These are phyloP conservation scores for Sebastes minor DNA, from an alignment of 2,797 vertebrate genomes.

Conservation along the genomic window DNA sequence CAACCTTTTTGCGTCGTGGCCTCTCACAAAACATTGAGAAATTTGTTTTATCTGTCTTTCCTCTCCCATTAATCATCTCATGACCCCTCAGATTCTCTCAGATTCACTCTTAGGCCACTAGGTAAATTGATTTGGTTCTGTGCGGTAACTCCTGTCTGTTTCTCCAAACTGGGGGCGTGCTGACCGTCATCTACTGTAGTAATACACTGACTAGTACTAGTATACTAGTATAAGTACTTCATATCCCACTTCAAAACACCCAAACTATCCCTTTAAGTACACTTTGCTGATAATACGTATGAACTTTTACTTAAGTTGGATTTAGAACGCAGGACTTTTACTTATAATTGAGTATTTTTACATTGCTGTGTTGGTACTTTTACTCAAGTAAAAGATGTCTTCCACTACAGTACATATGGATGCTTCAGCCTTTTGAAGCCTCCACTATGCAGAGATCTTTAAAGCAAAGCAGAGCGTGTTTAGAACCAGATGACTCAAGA, in stretches of 20 bases:
- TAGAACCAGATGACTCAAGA: neutral
- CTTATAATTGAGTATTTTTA: neutral
- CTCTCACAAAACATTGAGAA: neutral
- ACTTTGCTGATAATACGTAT: neutral
- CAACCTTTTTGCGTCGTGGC: rapidly evolving
- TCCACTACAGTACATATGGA: neutral
- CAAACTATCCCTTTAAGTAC: neutral
- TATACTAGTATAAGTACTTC: too few species aligned
- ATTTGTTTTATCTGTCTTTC: neutral
- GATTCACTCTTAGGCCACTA: too few species aligned
- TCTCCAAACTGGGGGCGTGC: too few species aligned
- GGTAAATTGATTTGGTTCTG: too few species aligned
- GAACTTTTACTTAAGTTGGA: neutral
- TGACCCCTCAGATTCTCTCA: too few species aligned
- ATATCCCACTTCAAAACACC: too few species aligned
- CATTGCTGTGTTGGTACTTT: neutral
- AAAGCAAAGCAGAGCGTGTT: neutral
- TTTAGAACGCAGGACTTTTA: neutral
- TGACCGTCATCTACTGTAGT: too few species aligned
- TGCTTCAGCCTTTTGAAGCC: neutral
- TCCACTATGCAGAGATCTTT: neutral
- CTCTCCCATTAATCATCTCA: neutral
- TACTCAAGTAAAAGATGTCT: neutral
- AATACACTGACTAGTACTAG: too few species aligned
- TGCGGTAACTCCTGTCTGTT: too few species aligned